These are phyloP conservation scores for Dendrocincla fuliginosa DNA, from an alignment of 2,797 vertebrate genomes.

Conservation along the genomic window DNA sequence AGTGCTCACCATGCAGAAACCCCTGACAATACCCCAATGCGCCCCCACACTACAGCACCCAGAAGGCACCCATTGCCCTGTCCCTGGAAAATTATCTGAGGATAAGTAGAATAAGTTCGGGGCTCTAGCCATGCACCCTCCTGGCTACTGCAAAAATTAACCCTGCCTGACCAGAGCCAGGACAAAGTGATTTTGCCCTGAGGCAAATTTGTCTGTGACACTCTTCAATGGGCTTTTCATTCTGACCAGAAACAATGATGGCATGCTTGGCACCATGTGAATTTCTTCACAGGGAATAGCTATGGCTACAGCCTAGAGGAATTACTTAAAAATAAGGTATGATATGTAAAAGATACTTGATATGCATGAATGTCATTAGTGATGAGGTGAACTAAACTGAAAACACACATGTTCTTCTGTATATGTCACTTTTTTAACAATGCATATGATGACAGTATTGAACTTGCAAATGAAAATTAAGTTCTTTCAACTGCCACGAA, in stretches of 20 bases:
- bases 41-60: background rate
- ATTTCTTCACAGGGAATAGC: background rate
- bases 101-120: background rate
- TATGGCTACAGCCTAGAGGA: background rate
- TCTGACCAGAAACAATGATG: background rate
- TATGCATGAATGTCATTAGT: background rate
- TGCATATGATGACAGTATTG: background rate
- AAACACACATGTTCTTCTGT: background rate
- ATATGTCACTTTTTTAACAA: accelerated
- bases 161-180: background rate
- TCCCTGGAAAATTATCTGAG: background rate
- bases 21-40: background rate
- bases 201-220: background rate
- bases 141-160: background rate
- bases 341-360: background rate
- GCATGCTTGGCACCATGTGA: background rate
- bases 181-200: background rate
- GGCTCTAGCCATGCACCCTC: background rate
- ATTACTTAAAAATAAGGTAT: background rate
- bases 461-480: background rate
- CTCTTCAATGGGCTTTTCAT: background rate
- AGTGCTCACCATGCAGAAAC: background rate
- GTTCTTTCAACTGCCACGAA: background rate
- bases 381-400: background rate
- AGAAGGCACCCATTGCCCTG: background rate